Conservation (phyloP, 92 coral and sea anemone genomes). For the Micromussa lordhowensis region DNA sequence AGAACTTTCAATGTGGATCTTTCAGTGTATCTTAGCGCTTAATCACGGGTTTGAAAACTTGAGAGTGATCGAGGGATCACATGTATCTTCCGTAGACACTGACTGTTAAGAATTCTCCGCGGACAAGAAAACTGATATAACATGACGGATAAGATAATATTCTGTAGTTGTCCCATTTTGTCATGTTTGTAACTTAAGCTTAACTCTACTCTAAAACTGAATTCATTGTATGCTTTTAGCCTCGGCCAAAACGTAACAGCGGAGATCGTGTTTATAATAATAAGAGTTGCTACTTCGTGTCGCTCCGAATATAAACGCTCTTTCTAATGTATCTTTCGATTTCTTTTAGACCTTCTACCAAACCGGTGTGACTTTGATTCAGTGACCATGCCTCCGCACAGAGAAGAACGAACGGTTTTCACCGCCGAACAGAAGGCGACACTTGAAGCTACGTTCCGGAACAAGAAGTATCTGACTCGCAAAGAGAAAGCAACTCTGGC, state of each 20-base stretch:
- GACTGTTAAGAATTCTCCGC: too few species aligned
- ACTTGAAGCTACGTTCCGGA: conserved; percentile 19
- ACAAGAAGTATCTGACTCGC: conserved; percentile 3
- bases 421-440: not conserved
- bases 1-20: too few species aligned
- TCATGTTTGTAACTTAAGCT: too few species aligned
- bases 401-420: not conserved
- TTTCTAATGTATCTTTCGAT: not conserved
- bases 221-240: not conserved
- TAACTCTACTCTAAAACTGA: too few species aligned
- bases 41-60: too few species aligned
- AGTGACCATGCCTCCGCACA: not conserved
- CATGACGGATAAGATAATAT: too few species aligned
- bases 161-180: too few species aligned
- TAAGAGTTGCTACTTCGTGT: not conserved
- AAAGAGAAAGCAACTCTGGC: conserved; percentile 9
- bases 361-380: not conserved
- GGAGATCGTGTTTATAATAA: not conserved
- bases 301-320: not conserved
- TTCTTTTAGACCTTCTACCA: not conserved
- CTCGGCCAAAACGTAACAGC: not conserved
- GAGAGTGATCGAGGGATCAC: too few species aligned
- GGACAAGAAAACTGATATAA: too few species aligned
- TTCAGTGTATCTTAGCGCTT: too few species aligned
- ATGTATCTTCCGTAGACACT: too few species aligned